Percentiles rank a stretch among this genome's conserved stretches.
Conservation (phyloP, 2,888 invertebrate species). For the Dyspetes luteomarginatus region DNA sequence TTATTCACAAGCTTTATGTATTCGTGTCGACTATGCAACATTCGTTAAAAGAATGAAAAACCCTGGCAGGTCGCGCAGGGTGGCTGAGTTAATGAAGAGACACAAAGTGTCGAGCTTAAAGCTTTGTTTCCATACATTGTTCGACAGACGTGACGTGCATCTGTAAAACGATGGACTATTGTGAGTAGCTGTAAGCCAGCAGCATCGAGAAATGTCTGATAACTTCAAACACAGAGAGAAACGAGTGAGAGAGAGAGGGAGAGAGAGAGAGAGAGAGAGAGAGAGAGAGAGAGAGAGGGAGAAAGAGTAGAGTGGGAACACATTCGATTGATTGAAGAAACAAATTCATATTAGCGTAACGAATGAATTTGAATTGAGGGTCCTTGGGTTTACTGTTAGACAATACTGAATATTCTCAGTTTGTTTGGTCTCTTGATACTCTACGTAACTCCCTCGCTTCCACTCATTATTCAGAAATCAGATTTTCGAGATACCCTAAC, state of each 20-base stretch:
- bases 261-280: background rate
- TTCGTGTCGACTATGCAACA: slow-evolving; percentile 23
- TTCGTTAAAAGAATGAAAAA: slow-evolving; percentile 35
- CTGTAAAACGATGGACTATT: background rate
- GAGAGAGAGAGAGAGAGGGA: background rate
- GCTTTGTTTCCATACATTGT: slow-evolving; percentile 46
- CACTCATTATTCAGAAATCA: slow-evolving; percentile 56
- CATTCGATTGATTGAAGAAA: slow-evolving; percentile 50
- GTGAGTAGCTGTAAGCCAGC: background rate
- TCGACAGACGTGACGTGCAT: slow-evolving; percentile 45
- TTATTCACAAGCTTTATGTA: slow-evolving; percentile 32
- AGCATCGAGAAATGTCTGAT: slow-evolving; percentile 17
- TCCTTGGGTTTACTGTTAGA: slow-evolving; percentile 35
- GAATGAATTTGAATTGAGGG: slow-evolving; percentile 14
- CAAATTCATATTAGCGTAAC: slow-evolving; percentile 56
- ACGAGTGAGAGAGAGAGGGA: slow-evolving; percentile 3
- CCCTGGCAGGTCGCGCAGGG: slow-evolving; percentile 14
- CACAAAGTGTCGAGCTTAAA: slow-evolving; percentile 14
- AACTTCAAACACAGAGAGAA: no score
- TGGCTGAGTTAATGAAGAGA: slow-evolving; percentile 30
- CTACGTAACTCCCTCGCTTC: background rate
- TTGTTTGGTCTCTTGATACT: background rate
- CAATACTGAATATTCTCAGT: slow-evolving; percentile 56
- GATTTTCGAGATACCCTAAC: slow-evolving; percentile 16
- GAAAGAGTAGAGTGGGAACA: background rate